Evolutionary conservation across 2,888 invertebrate species (phyloP).

Genomic region (Microplitis deprimator): DNA sequence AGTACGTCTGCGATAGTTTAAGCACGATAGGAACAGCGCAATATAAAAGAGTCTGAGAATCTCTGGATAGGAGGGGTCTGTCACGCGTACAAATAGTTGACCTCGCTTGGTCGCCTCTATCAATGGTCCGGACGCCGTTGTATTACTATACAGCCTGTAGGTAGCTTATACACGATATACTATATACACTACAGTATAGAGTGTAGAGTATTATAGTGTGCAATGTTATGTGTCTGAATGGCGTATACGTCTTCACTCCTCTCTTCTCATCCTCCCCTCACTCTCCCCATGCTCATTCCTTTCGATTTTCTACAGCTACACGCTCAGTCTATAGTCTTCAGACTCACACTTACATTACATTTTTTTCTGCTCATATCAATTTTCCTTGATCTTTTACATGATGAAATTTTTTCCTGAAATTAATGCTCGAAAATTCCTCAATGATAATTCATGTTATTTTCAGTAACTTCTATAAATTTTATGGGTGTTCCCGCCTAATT

Average conservation of each 20-base stretch:
- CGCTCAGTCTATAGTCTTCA: slow-evolving; percentile 16
- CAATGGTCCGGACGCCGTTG: slow-evolving; percentile 58
- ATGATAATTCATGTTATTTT: no score
- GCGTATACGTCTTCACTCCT: slow-evolving; percentile 44
- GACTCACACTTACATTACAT: neutral
- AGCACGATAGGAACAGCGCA: slow-evolving; percentile 24
- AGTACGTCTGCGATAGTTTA: slow-evolving; percentile 8
- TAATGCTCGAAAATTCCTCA: no score
- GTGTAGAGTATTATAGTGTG: neutral
- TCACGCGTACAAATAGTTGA: slow-evolving; percentile 71
- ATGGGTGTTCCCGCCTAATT: no score
- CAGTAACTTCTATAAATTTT: no score
- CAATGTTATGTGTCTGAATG: slow-evolving; percentile 57
- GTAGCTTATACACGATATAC: neutral
- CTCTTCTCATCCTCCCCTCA: neutral
- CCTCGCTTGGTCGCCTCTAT: slow-evolving; percentile 69
- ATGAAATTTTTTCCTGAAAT: no score
- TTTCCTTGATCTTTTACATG: neutral
- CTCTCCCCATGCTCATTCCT: neutral
- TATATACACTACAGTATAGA: neutral
- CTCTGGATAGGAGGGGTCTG: slow-evolving; percentile 63
- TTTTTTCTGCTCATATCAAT: neutral
- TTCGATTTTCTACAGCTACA: neutral
- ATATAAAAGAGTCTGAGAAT: slow-evolving; percentile 56
- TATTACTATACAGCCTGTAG: neutral